Base-by-base conservation (phyloP, 2,113 vertebrate genomes). In the Archocentrus centrarchus region DNA sequence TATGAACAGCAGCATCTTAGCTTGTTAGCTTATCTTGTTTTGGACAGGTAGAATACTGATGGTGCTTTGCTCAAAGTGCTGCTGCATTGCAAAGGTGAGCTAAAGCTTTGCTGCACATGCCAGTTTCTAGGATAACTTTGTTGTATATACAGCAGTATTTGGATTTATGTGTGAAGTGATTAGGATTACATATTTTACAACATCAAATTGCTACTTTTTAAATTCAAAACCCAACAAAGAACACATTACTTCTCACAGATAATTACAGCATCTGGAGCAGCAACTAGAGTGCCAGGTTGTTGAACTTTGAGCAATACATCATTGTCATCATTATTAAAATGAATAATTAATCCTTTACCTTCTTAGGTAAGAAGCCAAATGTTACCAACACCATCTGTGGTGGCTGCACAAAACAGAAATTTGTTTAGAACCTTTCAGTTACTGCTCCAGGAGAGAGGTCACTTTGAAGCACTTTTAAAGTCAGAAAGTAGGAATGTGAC, bases 281-380 rank as follows among this genome's bases (percentile, higher is more conserved):
- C 30, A 7, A 55, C 22, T 22, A 47, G 7, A 41, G 11, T 24
- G 59, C 55, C 84, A 70, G 64, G 60, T 13, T 24, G 68, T 63
- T 75, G n/a, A 62, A 57, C 27, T 41, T 18, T 44, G 64, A 68
- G 22, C 41, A 47, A 79, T 77, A 35, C 37, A 83, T 89, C 83
- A 80, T 44, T 89, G 77, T 68, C 77, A 37, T 77, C 18, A 41
- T 78, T 60, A 50, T 22, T 76, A 10, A 79, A 61, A 15, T 60
- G 77, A 84, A 77, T 70, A 62, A 84, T 87, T 76, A 79, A 30
- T 66, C 73, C 41, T 75, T 77, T 47, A 30, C 41, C 59, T 82
- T 80, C 35, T 68, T 47, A 55, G 57, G 15, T 47, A 82, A 77
- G 22, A 60, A 75, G 62, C 61, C 75, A 90, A 59, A 77, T 59